Base-by-base conservation (phyloP, 2,888 invertebrate genomes). In the Microctonus brassicae region DNA sequence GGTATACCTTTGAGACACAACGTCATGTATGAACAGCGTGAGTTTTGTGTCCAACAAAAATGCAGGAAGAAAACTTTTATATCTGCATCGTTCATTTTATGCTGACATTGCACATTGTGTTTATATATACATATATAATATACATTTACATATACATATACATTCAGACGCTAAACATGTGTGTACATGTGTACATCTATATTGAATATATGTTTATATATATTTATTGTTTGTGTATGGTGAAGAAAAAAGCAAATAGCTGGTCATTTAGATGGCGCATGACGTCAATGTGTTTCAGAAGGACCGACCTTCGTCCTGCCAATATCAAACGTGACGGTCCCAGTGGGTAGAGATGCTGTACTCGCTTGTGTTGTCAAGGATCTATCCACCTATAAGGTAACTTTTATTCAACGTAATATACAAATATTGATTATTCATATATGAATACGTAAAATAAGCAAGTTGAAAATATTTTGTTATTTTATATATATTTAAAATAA, bases 291-390 rank as follows among this genome's bases (percentile, higher is more conserved):
- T 80, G 83, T 90, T 90, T 70, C 91, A 95, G 95, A 94, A 88
- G 93, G 93, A 88, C 95, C 95, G 60, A 93, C 93, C 80, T 96
- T 96, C 89, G 93, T 91, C 82, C 93, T 92, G 73, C 93, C 95
- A 76, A 95, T 96, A 86, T 89, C 91, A 82, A 96, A 96, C 89
- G 93, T 94, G 83, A 96, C 96, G 36, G 92, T 93, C 36, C 93
- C 96, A 24, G 92, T 96, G 77, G 95, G 95, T 58, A 90, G 96
- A 73, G 96, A 96, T 87, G 96, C 95, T 13, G 90, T 93, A 70
- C 91, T 96, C 73, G 92, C 93, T 68, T 96, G 96, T 86, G 90
- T 93, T 72, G 96, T 96, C n/a, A 93, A 95, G 87, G 94, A 95
- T 87, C 91, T 96, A 76, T 93, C 93, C 74, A 90, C 92, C 39